phyloP scores from a whole-genome alignment of 2,113 vertebrate species.

The Fregetta grallaria region DNA sequence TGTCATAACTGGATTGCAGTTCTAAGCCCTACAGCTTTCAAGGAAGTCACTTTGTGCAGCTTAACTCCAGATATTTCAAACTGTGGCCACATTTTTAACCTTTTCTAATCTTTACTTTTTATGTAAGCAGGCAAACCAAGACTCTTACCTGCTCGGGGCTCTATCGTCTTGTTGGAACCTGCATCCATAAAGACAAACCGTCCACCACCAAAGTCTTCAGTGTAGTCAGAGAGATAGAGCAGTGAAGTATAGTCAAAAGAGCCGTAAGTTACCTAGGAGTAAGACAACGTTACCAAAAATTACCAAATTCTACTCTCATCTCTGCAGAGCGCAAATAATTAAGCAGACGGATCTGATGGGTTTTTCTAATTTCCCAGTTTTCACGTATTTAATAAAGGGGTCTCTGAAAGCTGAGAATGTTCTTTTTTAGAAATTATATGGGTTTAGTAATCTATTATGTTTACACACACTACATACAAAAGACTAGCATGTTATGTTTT shows the following conservation, averaged over 20 bases:
- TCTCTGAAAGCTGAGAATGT: neutral
- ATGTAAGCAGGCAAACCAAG: neutral
- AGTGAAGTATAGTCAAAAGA: conserved; percentile 97
- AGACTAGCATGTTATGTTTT: neutral
- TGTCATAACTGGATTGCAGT: neutral
- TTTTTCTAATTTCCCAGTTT: neutral
- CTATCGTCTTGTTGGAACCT: conserved; percentile 85
- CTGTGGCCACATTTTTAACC: neutral
- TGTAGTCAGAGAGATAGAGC: conserved; percentile 92
- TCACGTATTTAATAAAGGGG: neutral
- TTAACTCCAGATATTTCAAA: neutral
- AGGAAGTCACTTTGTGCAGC: neutral
- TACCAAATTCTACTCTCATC: neutral
- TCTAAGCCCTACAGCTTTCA: neutral
- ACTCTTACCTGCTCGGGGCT: conserved; percentile 86
- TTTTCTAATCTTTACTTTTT: neutral
- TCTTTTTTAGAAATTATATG: neutral
- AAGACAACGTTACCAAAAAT: neutral
- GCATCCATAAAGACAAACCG: conserved; percentile 91
- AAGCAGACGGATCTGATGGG: neutral
- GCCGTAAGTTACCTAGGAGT: conserved; percentile 87
- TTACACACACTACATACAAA: neutral
- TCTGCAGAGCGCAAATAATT: neutral
- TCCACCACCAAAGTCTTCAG: conserved; percentile 87
- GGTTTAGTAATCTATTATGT: neutral